A percentile compares a stretch with the other conserved stretches of the same genome.
Evolutionary conservation across 2,113 vertebrate species (phyloP).

Genomic region (Rhabdornis inornatus): DNA sequence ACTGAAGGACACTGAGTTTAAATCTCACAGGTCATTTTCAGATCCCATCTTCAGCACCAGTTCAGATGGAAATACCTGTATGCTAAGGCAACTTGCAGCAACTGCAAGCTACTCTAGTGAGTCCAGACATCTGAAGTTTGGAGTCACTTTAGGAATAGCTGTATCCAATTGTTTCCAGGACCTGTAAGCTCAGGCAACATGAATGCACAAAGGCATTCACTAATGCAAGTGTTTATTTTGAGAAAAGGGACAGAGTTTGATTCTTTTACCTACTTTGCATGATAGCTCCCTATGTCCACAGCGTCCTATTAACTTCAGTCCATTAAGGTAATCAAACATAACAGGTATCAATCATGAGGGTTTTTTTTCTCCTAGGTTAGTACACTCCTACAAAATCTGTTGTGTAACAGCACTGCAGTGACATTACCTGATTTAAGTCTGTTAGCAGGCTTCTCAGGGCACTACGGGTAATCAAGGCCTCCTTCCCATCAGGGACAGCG

Average conservation of each 20-base stretch:
- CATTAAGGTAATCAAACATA: not conserved
- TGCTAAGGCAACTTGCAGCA: not conserved
- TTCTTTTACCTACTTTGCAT: not conserved
- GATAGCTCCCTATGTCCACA: not conserved
- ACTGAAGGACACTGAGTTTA: not conserved
- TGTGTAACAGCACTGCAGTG: not conserved
- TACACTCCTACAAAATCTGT: not conserved
- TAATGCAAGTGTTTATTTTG: not conserved
- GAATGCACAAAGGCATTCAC: not conserved
- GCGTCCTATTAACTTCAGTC: not conserved
- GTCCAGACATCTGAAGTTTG: not conserved
- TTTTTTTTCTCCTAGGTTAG: not conserved
- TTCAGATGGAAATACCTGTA: not conserved
- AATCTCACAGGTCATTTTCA: not conserved
- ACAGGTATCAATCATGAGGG: not conserved
- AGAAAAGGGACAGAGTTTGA: not conserved
- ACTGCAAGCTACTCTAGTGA: not conserved
- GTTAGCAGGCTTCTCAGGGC: conserved; percentile 76
- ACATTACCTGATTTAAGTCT: conserved; percentile 81
- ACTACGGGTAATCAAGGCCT: conserved; percentile 63
- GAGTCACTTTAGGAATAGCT: not conserved
- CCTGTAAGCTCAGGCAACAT: not conserved
- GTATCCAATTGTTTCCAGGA: not conserved
- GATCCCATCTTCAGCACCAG: not conserved
- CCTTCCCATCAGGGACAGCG: conserved; percentile 6